Evolutionary conservation across 2,113 vertebrate species (phyloP).

Genomic region (Acinonyx jubatus): DNA sequence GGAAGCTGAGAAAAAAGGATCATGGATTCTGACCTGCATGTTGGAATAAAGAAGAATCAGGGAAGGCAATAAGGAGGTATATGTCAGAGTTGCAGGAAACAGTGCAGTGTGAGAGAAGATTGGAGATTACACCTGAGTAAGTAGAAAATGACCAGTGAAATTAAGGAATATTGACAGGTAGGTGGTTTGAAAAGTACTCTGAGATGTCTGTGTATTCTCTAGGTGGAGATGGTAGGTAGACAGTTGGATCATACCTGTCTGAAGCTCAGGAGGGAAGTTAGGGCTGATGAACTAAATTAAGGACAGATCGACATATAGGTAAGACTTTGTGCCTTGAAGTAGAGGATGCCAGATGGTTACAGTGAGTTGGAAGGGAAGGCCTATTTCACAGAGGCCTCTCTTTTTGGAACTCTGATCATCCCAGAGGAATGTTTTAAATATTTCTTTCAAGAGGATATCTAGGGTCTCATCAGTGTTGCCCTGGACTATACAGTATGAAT

Average conservation of each 20-base stretch:
- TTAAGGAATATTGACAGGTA: neutral
- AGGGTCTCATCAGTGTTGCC: neutral
- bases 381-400: neutral
- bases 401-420: neutral
- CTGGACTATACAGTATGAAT: neutral
- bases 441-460: neutral
- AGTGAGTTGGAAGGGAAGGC: neutral
- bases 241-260: neutral
- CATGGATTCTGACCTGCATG: neutral
- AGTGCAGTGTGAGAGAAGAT: neutral
- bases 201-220: neutral
- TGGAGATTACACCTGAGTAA: neutral
- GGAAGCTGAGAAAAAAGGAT: neutral
- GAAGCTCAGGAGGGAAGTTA: neutral
- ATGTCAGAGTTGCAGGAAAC: neutral
- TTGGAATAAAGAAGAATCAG: neutral
- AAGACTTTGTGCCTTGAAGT: neutral
- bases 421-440: neutral
- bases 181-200: neutral
- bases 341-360: neutral
- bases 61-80: neutral
- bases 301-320: neutral
- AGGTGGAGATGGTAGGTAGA: neutral
- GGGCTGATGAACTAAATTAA: neutral
- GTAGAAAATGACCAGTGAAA: neutral